These are phyloP conservation scores for Tetragnatha versicolor DNA, from an alignment of 1,140 invertebrate species.

Conservation along the genomic window DNA sequence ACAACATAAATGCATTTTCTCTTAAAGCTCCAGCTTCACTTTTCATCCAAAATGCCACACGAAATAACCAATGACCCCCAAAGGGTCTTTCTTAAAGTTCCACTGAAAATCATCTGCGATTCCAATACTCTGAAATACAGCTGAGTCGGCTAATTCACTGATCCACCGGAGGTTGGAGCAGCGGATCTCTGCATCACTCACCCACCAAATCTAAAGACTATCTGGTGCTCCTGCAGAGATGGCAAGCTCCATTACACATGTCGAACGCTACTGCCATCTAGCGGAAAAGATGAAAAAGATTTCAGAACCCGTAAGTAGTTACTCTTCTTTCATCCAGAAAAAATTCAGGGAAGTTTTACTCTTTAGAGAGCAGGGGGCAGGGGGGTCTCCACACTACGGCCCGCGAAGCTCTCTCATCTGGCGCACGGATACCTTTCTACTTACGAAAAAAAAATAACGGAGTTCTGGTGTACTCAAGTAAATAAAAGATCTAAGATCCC, in stretches of 20 bases:
- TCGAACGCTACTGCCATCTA: background rate
- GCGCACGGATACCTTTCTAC: too few relatives aligned
- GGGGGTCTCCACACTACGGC: too few relatives aligned
- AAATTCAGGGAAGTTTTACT: too few relatives aligned
- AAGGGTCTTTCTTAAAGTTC: constrained; percentile 4
- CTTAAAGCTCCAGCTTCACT: constrained; percentile 2
- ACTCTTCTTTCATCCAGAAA: too few relatives aligned
- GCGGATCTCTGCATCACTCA: background rate
- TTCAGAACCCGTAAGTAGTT: background rate
- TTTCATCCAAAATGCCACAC: background rate
- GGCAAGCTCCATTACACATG: background rate
- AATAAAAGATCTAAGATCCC: too few relatives aligned
- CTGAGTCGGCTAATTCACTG: too few relatives aligned
- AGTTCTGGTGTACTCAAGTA: too few relatives aligned
- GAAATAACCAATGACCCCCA: background rate
- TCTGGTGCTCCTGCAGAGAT: constrained; percentile 8
- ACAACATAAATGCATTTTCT: background rate
- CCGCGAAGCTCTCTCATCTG: too few relatives aligned
- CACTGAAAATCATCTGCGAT: background rate
- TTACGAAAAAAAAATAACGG: too few relatives aligned
- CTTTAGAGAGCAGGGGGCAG: too few relatives aligned
- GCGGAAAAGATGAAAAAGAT: background rate
- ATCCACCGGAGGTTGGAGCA: too few relatives aligned
- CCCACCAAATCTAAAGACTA: background rate
- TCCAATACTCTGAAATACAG: background rate